Base-by-base conservation (phyloP, 2,113 vertebrate species). In the Sinocyclocheilus grahami region DNA sequence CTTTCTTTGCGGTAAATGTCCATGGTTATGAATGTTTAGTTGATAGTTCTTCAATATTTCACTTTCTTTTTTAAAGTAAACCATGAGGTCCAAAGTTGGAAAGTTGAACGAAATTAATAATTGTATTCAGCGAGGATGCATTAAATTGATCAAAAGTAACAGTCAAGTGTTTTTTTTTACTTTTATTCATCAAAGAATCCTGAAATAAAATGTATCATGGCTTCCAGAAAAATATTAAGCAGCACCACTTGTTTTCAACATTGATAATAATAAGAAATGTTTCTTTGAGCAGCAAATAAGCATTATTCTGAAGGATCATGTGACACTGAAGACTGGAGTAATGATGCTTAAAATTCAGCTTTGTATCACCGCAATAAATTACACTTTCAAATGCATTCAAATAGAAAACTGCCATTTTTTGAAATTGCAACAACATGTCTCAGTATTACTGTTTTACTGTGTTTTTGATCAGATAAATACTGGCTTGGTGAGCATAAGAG, bases 41-140 rank as follows among this genome's bases (percentile, higher is more conserved):
- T 79, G 77, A 62, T 62, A 22, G 20, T 62, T 46, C 14, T 46
- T 65, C 20, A 48, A 46, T 65, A 55, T 81, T 81, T 63, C 39
- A 46, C 78, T 16, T 42, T 46, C 39, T 48, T 65, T 81, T 81
- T 42, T 46, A 18, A n/a, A 46, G n/a, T 65, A 42, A 81, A 48
- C 13, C 22, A 46, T 81, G 39, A 75, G 42, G 72, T 48, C 2
- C n/a, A 27, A 24, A 75, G 42, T 2, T 75, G 12, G 48, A 14
- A 48, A 75, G 5, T 24, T 39, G 3, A 4, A 39, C 39, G 33
- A 39, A 75, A 75, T 46, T 0, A 48, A 75, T 75, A 3, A 22
- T 46, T 48, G 24, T 24, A 75, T 48, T 24, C 22, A 75, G 22
- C 5, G 0, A 27, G 42, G 12, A 75, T 24, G 42, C 33, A 22